These are phyloP conservation scores for Tenthredo scrophulariae DNA, from an alignment of 2,888 invertebrate genomes.

Conservation along the genomic window DNA sequence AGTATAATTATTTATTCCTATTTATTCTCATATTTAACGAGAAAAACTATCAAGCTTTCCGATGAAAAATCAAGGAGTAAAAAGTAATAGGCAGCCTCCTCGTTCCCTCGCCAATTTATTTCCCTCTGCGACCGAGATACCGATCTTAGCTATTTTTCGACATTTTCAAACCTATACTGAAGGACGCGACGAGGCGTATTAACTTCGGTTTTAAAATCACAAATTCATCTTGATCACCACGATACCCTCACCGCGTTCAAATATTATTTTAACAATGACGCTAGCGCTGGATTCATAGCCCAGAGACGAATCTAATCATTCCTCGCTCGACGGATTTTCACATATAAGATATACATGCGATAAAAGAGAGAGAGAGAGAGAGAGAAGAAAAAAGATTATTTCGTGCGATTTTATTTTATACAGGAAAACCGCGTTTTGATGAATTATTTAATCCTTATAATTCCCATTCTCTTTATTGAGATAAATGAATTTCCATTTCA, in stretches of 20 bases:
- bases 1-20: not conserved
- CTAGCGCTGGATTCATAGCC: not conserved
- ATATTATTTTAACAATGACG: not conserved
- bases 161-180: not conserved
- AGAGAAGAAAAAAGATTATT: too few species aligned
- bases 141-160: not conserved
- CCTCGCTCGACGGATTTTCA: not conserved
- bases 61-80: not conserved
- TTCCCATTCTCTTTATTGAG: too few species aligned
- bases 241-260: not conserved
- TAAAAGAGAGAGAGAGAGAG: too few species aligned
- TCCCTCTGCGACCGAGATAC: not conserved
- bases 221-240: not conserved
- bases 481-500: not conserved
- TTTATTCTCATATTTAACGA: not conserved
- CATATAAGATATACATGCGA: too few species aligned
- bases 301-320: slow-evolving; percentile 2
- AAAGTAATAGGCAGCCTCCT: not conserved
- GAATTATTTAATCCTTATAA: too few species aligned
- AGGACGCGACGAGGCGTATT: not conserved
- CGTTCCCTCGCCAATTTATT: not conserved
- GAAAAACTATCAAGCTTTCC: not conserved
- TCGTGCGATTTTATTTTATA: not conserved
- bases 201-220: not conserved
- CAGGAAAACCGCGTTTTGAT: not conserved